Percentiles rank a stretch among this genome's conserved stretches.
These are phyloP conservation scores for Cyprinus carpio DNA, from an alignment of 2,113 vertebrate genomes.

Conservation along the genomic window DNA sequence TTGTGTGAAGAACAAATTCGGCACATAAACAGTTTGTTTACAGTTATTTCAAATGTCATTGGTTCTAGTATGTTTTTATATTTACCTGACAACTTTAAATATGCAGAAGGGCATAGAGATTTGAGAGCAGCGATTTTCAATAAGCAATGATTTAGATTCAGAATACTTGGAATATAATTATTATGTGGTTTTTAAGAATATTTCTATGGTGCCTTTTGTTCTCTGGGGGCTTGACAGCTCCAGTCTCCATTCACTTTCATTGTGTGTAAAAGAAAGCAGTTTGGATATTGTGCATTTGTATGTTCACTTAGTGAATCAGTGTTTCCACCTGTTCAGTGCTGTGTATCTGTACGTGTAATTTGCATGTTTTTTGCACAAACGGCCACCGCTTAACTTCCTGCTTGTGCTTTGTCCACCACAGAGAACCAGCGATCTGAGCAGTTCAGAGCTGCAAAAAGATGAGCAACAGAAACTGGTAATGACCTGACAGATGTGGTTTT, in stretches of 20 bases:
- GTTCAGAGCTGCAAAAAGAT: slow-evolving; percentile 71
- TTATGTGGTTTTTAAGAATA: neutral
- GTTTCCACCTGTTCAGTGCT: too few relatives aligned
- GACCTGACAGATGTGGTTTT: neutral
- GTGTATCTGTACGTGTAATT: neutral
- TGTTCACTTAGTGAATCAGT: neutral
- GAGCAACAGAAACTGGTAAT: slow-evolving; percentile 59
- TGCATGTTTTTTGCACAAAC: slow-evolving; percentile 19
- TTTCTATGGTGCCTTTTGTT: neutral
- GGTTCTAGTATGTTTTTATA: neutral
- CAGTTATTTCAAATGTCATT: neutral
- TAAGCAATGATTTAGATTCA: neutral
- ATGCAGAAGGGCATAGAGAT: neutral
- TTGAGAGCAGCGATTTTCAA: neutral
- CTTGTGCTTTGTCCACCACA: neutral
- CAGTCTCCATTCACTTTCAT: neutral
- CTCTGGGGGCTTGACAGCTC: neutral
- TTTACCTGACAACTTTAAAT: neutral
- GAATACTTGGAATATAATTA: neutral
- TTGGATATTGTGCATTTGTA: neutral
- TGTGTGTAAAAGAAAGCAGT: neutral
- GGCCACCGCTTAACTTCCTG: neutral
- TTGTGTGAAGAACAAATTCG: too few relatives aligned
- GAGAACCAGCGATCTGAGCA: slow-evolving; percentile 71
- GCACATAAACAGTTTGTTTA: neutral